Percentiles rank a stretch among this genome's conserved stretches.
phyloP scores from a whole-genome alignment of 2,888 invertebrate genomes.

The Exephanes ischioxanthus region DNA sequence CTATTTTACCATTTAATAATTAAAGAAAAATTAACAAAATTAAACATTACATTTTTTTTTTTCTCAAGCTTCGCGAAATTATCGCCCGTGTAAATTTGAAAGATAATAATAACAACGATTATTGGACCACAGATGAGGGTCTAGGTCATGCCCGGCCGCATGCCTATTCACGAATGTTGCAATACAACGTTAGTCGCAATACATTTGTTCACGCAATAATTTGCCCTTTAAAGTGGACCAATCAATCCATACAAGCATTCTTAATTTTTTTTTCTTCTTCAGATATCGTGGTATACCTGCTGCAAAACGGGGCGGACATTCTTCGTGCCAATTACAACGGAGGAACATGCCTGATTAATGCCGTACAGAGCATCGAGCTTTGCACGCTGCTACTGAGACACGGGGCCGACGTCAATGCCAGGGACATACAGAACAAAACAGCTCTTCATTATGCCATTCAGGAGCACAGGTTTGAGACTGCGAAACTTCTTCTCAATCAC shows the following conservation, averaged over 20 bases:
- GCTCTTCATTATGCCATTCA: conserved; percentile 97
- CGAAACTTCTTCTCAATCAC: conserved; percentile 91
- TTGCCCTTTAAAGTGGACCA: no score
- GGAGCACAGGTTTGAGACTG: conserved; percentile 93
- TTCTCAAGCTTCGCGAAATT: no score
- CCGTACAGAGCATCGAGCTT: conserved; percentile 93
- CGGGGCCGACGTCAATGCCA: conserved; percentile 94
- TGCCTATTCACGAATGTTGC: conserved; percentile 36
- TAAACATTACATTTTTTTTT: no score
- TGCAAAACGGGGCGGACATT: conserved; percentile 93
- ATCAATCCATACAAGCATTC: neutral
- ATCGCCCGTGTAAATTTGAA: neutral
- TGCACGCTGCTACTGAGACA: conserved; percentile 92
- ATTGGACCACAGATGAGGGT: conserved; percentile 55
- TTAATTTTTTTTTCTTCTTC: conserved; percentile 29
- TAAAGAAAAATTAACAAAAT: no score
- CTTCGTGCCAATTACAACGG: conserved; percentile 95
- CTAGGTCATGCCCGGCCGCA: conserved; percentile 41
- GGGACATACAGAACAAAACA: conserved; percentile 95
- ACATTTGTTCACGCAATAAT: neutral
- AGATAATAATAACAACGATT: conserved; percentile 6
- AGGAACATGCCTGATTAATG: conserved; percentile 97
- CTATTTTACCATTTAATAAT: no score
- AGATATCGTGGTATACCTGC: conserved; percentile 89
- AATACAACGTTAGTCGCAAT: neutral